Evolutionary conservation across 2,113 vertebrate species (phyloP).

Genomic region (Lathamus discolor): DNA sequence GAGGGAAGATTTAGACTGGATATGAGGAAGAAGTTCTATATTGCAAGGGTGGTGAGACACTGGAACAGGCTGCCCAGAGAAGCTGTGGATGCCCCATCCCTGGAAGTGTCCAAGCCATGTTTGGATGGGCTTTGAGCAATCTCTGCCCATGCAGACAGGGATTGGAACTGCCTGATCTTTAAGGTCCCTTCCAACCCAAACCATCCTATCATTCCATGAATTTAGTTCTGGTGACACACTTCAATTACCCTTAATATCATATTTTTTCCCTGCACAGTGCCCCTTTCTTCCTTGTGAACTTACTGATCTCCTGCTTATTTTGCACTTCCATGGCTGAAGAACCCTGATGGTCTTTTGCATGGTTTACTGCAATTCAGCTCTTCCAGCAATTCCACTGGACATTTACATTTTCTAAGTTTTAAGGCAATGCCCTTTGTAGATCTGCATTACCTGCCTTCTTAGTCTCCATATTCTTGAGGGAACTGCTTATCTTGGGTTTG

Average conservation of each 20-base stretch:
- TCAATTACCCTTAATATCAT: neutral
- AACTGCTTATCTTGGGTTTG: neutral
- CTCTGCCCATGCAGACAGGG: neutral
- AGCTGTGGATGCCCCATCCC: neutral
- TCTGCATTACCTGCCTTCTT: neutral
- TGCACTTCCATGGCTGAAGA: neutral
- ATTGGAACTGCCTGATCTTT: neutral
- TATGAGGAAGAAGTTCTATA: neutral
- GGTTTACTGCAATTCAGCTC: neutral
- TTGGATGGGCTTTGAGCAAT: neutral
- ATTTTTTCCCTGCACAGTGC: neutral
- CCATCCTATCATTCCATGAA: neutral
- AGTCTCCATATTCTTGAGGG: neutral
- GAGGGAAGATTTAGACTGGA: neutral
- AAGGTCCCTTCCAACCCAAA: neutral
- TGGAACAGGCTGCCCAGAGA: neutral
- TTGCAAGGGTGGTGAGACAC: neutral
- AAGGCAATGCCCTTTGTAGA: neutral
- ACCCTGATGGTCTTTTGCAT: neutral
- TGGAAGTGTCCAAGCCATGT: neutral
- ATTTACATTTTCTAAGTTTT: neutral
- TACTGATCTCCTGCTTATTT: neutral
- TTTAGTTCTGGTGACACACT: neutral
- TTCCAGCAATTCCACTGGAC: neutral
- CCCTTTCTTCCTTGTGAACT: neutral